Evolutionary conservation across 2,888 invertebrate genomes (phyloP).

Genomic region (Brassicogethes aeneus): DNA sequence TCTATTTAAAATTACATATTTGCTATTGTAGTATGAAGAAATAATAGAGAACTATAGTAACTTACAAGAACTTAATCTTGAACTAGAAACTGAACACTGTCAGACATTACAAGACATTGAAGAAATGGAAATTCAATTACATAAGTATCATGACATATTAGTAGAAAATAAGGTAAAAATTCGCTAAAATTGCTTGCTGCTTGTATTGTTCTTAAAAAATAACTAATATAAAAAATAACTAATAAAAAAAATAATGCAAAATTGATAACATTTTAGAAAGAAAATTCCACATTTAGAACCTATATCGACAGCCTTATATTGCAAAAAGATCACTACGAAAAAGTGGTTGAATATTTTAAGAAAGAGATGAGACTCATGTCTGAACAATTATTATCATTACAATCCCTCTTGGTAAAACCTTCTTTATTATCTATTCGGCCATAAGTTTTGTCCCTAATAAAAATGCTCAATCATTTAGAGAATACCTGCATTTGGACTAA

Average conservation of each 20-base stretch:
- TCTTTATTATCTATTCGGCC: too few relatives aligned
- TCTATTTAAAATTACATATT: background rate
- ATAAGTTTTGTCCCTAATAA: too few relatives aligned
- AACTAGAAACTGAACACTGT: slow-evolving; percentile 35
- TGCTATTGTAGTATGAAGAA: background rate
- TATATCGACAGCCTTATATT: slow-evolving; percentile 23
- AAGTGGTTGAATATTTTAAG: slow-evolving; percentile 28
- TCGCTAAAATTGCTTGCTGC: slow-evolving; percentile 2
- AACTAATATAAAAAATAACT: background rate
- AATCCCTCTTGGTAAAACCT: slow-evolving; percentile 31
- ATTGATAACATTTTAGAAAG: slow-evolving; percentile 15
- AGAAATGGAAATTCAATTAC: slow-evolving; percentile 30
- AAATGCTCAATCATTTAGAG: too few relatives aligned
- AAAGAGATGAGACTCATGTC: slow-evolving; percentile 30
- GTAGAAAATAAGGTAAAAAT: slow-evolving; percentile 28
- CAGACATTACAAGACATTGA: slow-evolving; percentile 33
- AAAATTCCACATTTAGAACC: slow-evolving; percentile 7
- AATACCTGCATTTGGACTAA: too few relatives aligned
- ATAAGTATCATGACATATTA: slow-evolving; percentile 31
- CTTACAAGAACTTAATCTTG: slow-evolving; percentile 33
- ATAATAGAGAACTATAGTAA: slow-evolving; percentile 12
- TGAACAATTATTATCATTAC: slow-evolving; percentile 28
- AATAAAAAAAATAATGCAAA: background rate
- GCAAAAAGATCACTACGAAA: slow-evolving; percentile 29
- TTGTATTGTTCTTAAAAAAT: slow-evolving; percentile 2